Evolutionary conservation across 2,888 invertebrate genomes (phyloP), one percentile per base, ranked within the genome.

Genomic region (Limnephilus lunatus): DNA sequence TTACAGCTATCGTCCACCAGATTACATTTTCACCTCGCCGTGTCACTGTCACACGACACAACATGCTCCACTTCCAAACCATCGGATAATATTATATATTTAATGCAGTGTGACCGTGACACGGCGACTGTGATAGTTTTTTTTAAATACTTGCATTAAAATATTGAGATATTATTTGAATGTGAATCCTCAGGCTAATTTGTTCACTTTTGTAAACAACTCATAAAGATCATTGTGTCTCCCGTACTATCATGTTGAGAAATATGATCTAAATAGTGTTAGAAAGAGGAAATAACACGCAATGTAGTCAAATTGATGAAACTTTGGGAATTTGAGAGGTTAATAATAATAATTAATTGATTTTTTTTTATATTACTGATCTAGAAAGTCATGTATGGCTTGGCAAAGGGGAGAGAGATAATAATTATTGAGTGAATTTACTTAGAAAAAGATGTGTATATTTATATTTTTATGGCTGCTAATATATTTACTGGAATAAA

Each of bases 401-500:
- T 68, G 68, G 53, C 19, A 53, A 53, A 53, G 53, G 53, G 19
- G 19, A 53, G 4, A 4, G 15, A 32, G 39, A 19, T 35, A 31
- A 85, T 88, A 30, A n/a, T 68, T 11, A 89, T n/a, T 85, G 35
- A 35, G 14, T 80, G 19, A 81, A 90, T 25, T 85, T 30, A 35
- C 31, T 85, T 48, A 44, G 12, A 35, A 85, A 85, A 32, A 25
- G 53, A 25, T 35, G 30, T 48, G 9, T 15, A 3, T 44, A 44
- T 1, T 12, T 44, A 35, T 3, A 44, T 44, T 9, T 44, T 14
- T 44, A 12, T 44, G 44, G 44, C 44, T 48, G 15, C 48, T 48
- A 15, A 48, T 14, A 48, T 15, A 3, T 48, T 3, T 48, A 7
- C 2, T 89, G 44, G 80, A 44, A 85, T 85, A 94, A 94, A 31